Evolutionary conservation across 2,797 vertebrate species (phyloP), one percentile per base, ranked within the genome.

Genomic region (Lagodon rhomboides): DNA sequence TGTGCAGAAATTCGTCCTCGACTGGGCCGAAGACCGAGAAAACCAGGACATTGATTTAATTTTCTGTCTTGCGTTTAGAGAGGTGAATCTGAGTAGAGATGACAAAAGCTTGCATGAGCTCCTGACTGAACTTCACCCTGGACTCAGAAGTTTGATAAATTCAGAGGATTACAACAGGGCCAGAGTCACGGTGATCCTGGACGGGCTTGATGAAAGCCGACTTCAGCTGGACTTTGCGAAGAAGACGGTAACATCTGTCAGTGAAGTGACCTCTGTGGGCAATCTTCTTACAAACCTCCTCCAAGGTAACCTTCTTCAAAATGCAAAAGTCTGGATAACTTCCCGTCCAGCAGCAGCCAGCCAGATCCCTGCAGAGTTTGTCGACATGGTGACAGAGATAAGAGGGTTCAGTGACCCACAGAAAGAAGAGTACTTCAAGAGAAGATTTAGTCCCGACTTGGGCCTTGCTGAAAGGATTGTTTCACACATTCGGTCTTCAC

Each of bases 181-280:
- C 41, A 88, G 44, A 9, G 22, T 66, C 2, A 5, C 83, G 0
- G 51, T 93, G 46, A 90, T 92, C 74, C 76, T 92, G 18, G 87
- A 92, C 0, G 89, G 90, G 11, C 75, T 93, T 73, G 91, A 93
- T 81, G 92, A 93, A 76, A 91, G 84, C 58, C 79, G 79, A 56
- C 1, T 84, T 63, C 16, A 61, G 0, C 65, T 91, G 17, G 60
- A 92, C 51, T 90, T 92, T 0, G 0, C 18, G 4, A 70, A 47
- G 20, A 16, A 67, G 15, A 20, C 0, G 1, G 22, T 91, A 0
- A 59, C 41, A 0, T 90, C 88, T 1, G n/a, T 82, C 3, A 67
- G 0, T 1, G 53, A 86, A 18, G 61, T 1, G 2, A 56, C 87
- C 30, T 58, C 82, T 50, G n/a, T 92, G 46, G 27, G 17, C 0